These are phyloP conservation scores for Papilio xuthus DNA, from an alignment of 1,140 invertebrate genomes.

Conservation along the genomic window DNA sequence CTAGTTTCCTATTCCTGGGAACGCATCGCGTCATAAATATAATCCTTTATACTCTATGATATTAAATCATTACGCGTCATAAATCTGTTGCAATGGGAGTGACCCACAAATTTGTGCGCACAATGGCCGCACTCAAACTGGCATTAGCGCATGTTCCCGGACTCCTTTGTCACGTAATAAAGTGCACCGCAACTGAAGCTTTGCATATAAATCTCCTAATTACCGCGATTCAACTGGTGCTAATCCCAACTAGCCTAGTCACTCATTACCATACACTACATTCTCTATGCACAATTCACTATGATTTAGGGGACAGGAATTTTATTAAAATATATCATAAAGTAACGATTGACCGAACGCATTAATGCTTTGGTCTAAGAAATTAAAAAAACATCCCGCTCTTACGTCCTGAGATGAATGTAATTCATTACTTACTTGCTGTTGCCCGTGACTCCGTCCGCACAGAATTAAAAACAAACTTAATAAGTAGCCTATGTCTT, in stretches of 20 bases:
- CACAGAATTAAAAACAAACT: too few relatives aligned
- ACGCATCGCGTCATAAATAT: constrained; percentile 66
- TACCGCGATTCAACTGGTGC: constrained; percentile 69
- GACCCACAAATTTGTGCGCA: constrained; percentile 71
- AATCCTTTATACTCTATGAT: constrained; percentile 68
- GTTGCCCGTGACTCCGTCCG: too few relatives aligned
- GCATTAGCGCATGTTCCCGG: constrained; percentile 62
- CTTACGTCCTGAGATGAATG: neutral
- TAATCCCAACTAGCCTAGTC: constrained; percentile 68
- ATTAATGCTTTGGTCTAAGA: neutral
- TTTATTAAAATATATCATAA: constrained; percentile 35
- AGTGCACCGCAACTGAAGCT: constrained; percentile 71
- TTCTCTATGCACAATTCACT: constrained; percentile 64
- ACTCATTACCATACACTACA: constrained; percentile 65
- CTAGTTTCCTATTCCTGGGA: constrained; percentile 69
- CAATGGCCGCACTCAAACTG: constrained; percentile 64
- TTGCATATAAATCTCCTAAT: constrained; percentile 81
- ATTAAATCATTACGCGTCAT: constrained; percentile 76
- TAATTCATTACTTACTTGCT: too few relatives aligned
- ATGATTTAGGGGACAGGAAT: constrained; percentile 72
- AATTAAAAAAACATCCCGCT: neutral
- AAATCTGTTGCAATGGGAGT: constrained; percentile 75
- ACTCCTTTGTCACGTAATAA: constrained; percentile 72
- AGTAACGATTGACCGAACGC: constrained; percentile 15
- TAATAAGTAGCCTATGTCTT: too few relatives aligned